Evolutionary conservation across 2,797 vertebrate species (phyloP), one percentile per base, ranked within the genome.

Genomic region (Bradypus variegatus): DNA sequence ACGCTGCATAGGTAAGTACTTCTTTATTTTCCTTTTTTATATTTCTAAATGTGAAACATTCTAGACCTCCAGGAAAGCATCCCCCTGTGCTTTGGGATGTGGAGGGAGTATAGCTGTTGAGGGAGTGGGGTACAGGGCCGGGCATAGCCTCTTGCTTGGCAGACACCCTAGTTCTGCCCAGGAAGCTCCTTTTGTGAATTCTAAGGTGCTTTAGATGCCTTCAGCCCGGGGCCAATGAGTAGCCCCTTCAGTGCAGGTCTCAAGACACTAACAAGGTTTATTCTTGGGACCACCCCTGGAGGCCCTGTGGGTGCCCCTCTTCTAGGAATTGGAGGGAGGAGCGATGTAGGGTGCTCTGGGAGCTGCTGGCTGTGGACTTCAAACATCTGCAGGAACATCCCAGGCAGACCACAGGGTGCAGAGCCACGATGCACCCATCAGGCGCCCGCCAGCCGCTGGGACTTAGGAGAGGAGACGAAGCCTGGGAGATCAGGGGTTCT

Each of bases 1-100:
- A 65, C 97, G 88, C 38, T 99, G 98, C 75, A 98, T 98, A 94
- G 95, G 98, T 99, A 96, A 98, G 97, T 94, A 64, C 10, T 2
- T 31, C 93, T 33, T 4, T 14, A 25, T 15, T 67, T 5, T 12
- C 25, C 31, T 11, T 60, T 60, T 25, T 27, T 10, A 3, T 19
- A 25, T 36, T 25, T 77, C 55, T 15, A 33, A 15, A 27, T 33
- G 23, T 69, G 48, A 55, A 16, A 16, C 4, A 5, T 2, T n/a
- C 33, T 11, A 0, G 13, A 8, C 31, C 25, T 72, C 36, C 5
- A 13, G 64, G 31, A 27, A n/a, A 2, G 1, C 3, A 1, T 2
- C 8, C 23, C 9, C 36, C 6, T 14, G 85, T 41, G 75, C 60
- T 90, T 92, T 36, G 82, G 38, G 9, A 13, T 0, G 3, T 10